phyloP scores from a whole-genome alignment of 2,113 vertebrate genomes.

The Hystrix brachyura region DNA sequence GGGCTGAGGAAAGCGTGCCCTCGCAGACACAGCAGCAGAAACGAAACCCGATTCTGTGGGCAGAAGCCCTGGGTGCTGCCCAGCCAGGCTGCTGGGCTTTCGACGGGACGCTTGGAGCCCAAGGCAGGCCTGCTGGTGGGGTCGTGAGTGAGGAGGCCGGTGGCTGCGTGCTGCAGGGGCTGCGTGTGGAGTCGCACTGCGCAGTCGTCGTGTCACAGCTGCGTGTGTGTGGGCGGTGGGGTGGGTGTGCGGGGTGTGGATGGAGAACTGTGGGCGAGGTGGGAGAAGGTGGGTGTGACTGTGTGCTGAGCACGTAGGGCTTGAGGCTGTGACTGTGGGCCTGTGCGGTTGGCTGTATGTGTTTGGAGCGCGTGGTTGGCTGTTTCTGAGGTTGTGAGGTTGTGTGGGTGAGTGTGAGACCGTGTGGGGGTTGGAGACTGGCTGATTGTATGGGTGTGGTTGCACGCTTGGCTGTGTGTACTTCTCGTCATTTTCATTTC shows the following conservation, averaged over 20 bases:
- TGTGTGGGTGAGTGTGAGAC: not conserved
- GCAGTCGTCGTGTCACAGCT: fast-evolving
- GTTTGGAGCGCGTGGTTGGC: not conserved
- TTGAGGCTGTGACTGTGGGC: not conserved
- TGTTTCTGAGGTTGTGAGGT: not conserved
- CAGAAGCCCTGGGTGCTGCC: not conserved
- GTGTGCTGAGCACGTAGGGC: not conserved
- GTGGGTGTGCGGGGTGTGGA: not conserved
- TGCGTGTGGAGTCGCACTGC: fast-evolving
- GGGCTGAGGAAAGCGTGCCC: not conserved
- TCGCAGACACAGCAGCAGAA: not conserved
- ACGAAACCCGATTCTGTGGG: not conserved
- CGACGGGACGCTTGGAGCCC: not conserved
- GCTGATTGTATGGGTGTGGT: not conserved
- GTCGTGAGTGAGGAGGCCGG: not conserved
- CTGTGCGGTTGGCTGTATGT: not conserved
- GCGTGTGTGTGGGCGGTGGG: not conserved
- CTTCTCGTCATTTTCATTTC: not conserved
- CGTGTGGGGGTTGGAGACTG: not conserved
- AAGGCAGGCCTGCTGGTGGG: not conserved
- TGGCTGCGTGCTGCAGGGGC: not conserved
- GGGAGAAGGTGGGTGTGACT: not conserved
- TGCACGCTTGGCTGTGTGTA: not conserved
- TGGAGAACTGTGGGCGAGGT: not conserved
- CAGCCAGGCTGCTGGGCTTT: not conserved